phyloP scores from a whole-genome alignment of 2,113 vertebrate species.

The Lamprologus callipterus region DNA sequence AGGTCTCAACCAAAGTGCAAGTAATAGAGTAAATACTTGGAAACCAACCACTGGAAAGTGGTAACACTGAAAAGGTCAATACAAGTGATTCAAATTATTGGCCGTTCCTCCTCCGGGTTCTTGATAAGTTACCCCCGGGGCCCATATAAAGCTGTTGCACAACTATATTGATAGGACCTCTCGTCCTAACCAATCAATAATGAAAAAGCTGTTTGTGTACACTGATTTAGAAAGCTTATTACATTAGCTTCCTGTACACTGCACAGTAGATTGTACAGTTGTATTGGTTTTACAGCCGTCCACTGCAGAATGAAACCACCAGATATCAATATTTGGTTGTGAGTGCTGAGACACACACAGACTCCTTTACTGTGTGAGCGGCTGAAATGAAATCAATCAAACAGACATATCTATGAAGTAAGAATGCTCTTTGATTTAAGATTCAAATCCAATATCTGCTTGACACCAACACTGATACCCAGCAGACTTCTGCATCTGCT shows the following conservation, averaged over 20 bases:
- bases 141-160: background rate
- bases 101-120: background rate
- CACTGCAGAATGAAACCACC: background rate
- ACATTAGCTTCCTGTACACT: background rate
- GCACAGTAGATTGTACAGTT: background rate
- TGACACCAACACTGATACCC: background rate
- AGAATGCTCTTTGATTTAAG: background rate
- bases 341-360: background rate
- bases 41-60: background rate
- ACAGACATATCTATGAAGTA: background rate
- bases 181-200: background rate
- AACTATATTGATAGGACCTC: background rate
- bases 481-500: background rate
- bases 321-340: background rate
- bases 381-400: background rate
- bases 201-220: background rate
- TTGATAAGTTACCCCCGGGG: background rate
- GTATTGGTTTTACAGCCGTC: background rate
- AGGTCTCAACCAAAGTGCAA: background rate
- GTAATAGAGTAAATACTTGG: background rate
- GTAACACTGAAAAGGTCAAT: background rate
- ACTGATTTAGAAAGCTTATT: background rate
- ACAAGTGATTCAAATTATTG: background rate
- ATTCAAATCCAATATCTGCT: background rate
- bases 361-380: background rate